Conservation (phyloP, 2,113 vertebrate species). For the Dicentrarchus labrax region DNA sequence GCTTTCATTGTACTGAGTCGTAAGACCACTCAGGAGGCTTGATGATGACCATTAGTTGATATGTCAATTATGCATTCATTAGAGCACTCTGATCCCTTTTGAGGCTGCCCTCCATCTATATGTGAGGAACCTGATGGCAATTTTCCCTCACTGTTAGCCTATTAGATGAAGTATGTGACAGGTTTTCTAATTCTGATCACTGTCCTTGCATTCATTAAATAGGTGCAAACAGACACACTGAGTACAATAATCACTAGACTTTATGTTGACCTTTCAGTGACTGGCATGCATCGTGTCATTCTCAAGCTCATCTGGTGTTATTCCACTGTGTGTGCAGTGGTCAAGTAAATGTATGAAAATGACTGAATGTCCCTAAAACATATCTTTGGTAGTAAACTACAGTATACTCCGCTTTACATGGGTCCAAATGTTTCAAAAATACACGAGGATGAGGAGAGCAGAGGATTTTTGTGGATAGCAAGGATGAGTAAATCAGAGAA, state of each 20-base stretch:
- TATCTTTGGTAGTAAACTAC: neutral
- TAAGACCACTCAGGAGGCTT: slow-evolving; percentile 39
- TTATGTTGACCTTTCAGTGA: slow-evolving; percentile 63
- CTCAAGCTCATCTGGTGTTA: neutral
- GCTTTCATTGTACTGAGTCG: slow-evolving; percentile 26
- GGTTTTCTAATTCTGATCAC: slow-evolving; percentile 59
- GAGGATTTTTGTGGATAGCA: slow-evolving; percentile 55
- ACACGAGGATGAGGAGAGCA: slow-evolving; percentile 40
- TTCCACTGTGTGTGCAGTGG: neutral
- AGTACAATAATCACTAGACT: slow-evolving; percentile 55
- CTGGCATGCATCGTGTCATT: neutral
- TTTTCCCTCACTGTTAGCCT: slow-evolving; percentile 52
- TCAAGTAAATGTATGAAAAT: neutral
- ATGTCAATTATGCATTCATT: slow-evolving; percentile 65
- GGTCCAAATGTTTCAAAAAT: slow-evolving; percentile 42
- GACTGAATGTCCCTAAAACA: neutral
- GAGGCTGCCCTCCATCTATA: slow-evolving; percentile 28
- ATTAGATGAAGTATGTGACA: slow-evolving; percentile 57
- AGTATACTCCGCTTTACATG: neutral
- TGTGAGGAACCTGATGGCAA: slow-evolving; percentile 48
- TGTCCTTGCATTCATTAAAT: slow-evolving; percentile 40
- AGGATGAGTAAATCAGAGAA: slow-evolving; percentile 66
- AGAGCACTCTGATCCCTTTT: slow-evolving; percentile 36
- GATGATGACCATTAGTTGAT: slow-evolving; percentile 64
- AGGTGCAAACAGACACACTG: slow-evolving; percentile 41